phyloP scores from a whole-genome alignment of 2,888 invertebrate genomes.

The Polia nebulosa region DNA sequence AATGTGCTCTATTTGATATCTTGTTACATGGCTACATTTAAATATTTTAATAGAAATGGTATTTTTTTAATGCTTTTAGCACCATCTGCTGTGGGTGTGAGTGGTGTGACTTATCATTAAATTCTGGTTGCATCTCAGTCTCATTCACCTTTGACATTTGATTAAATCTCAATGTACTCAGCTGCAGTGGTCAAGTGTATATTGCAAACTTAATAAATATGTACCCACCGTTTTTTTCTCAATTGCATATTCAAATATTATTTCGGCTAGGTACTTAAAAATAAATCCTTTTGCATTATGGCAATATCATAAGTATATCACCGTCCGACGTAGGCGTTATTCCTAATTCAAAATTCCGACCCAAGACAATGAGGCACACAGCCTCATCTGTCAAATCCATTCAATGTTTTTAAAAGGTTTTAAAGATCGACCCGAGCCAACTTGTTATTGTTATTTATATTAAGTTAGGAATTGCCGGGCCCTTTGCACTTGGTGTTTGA shows the following conservation, averaged over 20 bases:
- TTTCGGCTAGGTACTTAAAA: conserved; percentile 13
- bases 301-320: conserved; percentile 42
- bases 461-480: conserved; percentile 86
- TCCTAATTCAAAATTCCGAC: conserved; percentile 66
- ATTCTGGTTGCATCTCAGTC: conserved; percentile 36
- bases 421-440: conserved; percentile 81
- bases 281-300: conserved; percentile 37
- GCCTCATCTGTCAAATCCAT: conserved; percentile 86
- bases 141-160: conserved; percentile 49
- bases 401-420: conserved; percentile 86
- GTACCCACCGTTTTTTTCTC: neutral
- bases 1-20: conserved; percentile 62
- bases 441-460: conserved; percentile 90
- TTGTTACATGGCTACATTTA: conserved; percentile 54
- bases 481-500: conserved; percentile 85
- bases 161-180: conserved; percentile 18
- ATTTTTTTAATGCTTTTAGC: conserved; percentile 40
- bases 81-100: conserved; percentile 34
- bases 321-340: conserved; percentile 60
- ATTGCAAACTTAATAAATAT: neutral
- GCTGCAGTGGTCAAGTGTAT: neutral
- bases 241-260: conserved; percentile 13
- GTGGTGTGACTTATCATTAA: conserved; percentile 24
- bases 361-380: conserved; percentile 77
- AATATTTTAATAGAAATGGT: conserved; percentile 51